A percentile compares a stretch with the other conserved stretches of the same genome.
These are phyloP conservation scores for Tanypteryx hageni DNA, from an alignment of 2,888 invertebrate species.

Conservation along the genomic window DNA sequence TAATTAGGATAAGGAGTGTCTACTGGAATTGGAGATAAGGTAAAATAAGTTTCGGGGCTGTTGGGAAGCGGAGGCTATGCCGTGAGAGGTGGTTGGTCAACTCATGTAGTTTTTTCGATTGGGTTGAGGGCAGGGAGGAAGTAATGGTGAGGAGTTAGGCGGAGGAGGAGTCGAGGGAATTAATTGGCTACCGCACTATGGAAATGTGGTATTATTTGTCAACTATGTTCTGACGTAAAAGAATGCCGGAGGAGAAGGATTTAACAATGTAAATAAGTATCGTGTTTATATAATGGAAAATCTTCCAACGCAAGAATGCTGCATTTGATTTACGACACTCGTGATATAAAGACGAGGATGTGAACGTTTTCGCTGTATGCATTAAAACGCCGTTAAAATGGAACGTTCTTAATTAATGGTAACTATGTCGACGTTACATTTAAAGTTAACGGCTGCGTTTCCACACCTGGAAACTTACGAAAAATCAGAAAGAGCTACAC, in stretches of 20 bases:
- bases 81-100: constrained; percentile 13
- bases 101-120: background rate
- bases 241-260: background rate
- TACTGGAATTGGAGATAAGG: constrained; percentile 60
- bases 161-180: background rate
- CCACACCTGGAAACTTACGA: too few relatives aligned
- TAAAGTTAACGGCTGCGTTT: too few relatives aligned
- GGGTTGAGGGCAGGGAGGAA: background rate
- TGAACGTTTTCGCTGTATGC: too few relatives aligned
- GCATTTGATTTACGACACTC: too few relatives aligned
- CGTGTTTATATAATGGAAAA: too few relatives aligned
- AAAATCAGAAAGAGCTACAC: too few relatives aligned
- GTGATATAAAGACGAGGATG: too few relatives aligned
- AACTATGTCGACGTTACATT: too few relatives aligned
- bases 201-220: background rate
- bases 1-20: constrained; percentile 63
- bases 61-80: constrained; percentile 20
- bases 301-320: too few relatives aligned
- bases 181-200: background rate
- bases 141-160: background rate
- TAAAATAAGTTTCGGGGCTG: background rate
- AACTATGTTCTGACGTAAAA: background rate
- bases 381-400: too few relatives aligned
- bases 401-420: too few relatives aligned
- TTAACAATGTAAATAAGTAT: too few relatives aligned